Percentiles rank a stretch among this genome's conserved stretches.
phyloP scores from a whole-genome alignment of 64 coral and sea anemone genomes.

The Astreopora myriophthalma region DNA sequence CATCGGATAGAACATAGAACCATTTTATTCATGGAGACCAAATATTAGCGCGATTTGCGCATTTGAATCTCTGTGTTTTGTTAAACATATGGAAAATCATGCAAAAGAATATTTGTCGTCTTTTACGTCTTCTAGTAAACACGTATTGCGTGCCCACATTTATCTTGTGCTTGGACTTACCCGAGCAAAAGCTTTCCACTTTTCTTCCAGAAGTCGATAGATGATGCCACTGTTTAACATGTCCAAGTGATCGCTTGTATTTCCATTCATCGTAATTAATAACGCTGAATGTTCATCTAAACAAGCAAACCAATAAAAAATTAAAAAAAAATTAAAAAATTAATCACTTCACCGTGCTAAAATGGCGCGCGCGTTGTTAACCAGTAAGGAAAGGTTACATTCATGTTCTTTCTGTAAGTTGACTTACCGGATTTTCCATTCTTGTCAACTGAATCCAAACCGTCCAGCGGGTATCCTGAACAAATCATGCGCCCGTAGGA shows the following conservation, averaged over 20 bases:
- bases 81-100: too few species aligned
- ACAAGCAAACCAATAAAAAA: background rate
- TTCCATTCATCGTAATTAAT: constrained; percentile 71
- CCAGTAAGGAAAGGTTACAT: background rate
- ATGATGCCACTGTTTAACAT: constrained; percentile 89
- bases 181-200: constrained; percentile 85
- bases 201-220: constrained; percentile 82
- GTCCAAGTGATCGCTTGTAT: constrained; percentile 72
- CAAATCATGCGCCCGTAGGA: constrained; percentile 80
- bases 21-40: too few species aligned
- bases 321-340: background rate
- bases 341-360: too few species aligned
- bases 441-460: constrained; percentile 78
- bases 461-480: constrained; percentile 80
- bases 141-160: background rate
- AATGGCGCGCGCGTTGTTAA: background rate
- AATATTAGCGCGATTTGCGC: background rate
- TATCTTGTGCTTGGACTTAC: background rate
- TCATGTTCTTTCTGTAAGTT: background rate
- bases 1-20: too few species aligned
- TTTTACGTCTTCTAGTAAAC: background rate
- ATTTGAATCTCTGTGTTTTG: background rate
- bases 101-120: background rate
- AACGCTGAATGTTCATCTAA: constrained; percentile 76
- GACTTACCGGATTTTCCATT: constrained; percentile 74